Evolutionary conservation across 1,140 invertebrate species (phyloP), one percentile per base, ranked within the genome.

Genomic region (Armadillidium nasatum): DNA sequence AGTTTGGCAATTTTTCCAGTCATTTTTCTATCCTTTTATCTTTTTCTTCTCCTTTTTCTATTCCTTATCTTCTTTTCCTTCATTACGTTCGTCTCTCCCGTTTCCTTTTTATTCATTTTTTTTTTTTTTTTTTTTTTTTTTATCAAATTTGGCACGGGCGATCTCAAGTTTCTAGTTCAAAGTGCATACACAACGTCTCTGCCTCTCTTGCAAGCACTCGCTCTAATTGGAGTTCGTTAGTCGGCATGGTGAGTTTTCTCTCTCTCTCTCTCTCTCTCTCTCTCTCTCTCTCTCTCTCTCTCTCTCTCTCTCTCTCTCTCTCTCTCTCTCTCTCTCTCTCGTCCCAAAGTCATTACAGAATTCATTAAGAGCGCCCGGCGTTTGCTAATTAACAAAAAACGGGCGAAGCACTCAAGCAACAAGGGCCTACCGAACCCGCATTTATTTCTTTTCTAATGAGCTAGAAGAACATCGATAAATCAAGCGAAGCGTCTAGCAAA

Each of bases 361-460:
- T 78, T 78, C 76, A 78, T 78, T 78, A 78, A 73, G 74, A 78
- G 73, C 74, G 76, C 76, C 72, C 68, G 76, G 76, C 76, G 76
- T 78, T 78, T 78, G 76, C 76, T 78, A 78, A 78, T 78, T 78
- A 78, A 78, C 76, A 78, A 78, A 78, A 78, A 78, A 78, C 76
- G 74, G 76, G 76, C 76, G 76, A 72, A 72, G 69, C 72, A 50
- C 72, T 72, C 72, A 33, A 44, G 76, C 73, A 78, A 78, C 73
- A 78, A 75, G 73, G 76, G 73, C 76, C 66, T 78, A 78, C 71
- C 73, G 74, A 46, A 68, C 13, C 7, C 68, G 46, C 33, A 19
- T 43, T 7, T 60, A 44, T 69, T 19, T 72, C 60, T n/a, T n/a
- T 68, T 71, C 71, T 78, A 78, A 78, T 75, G 76, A 78, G 73